These are phyloP conservation scores for Odontocerum albicorne DNA, from an alignment of 2,888 invertebrate genomes.

Conservation along the genomic window DNA sequence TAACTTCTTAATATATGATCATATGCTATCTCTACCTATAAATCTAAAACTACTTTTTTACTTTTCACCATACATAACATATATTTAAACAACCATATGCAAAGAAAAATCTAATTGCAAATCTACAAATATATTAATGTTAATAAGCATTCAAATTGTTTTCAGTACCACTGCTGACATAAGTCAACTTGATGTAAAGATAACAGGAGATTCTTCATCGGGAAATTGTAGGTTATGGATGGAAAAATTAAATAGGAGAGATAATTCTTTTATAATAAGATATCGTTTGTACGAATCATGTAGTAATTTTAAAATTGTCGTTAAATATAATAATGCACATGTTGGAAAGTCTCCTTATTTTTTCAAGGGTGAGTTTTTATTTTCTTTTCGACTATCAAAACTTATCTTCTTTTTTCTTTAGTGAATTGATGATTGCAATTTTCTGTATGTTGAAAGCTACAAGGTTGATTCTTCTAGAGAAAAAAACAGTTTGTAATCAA, in stretches of 20 bases:
- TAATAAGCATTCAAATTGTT: too few relatives aligned
- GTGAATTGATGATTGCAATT: background rate
- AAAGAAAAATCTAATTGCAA: too few relatives aligned
- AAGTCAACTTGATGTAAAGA: slow-evolving; percentile 54
- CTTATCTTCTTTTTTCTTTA: background rate
- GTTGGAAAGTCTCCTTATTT: slow-evolving; percentile 65
- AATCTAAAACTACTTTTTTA: too few relatives aligned
- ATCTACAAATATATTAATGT: too few relatives aligned
- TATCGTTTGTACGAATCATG: slow-evolving; percentile 81
- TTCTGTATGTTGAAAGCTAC: background rate
- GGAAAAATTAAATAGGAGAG: slow-evolving; percentile 78
- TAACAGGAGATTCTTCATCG: slow-evolving; percentile 58
- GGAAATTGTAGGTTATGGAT: slow-evolving; percentile 71
- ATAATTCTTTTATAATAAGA: slow-evolving; percentile 81
- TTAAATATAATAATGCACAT: slow-evolving; percentile 65
- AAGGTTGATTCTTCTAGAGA: too few relatives aligned
- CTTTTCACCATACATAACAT: too few relatives aligned
- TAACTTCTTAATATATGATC: too few relatives aligned
- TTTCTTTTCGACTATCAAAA: too few relatives aligned
- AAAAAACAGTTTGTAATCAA: too few relatives aligned
- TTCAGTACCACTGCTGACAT: too few relatives aligned
- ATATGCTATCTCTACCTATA: too few relatives aligned
- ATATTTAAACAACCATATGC: too few relatives aligned
- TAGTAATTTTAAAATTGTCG: slow-evolving; percentile 65
- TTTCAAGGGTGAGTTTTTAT: slow-evolving; percentile 64